phyloP scores from a whole-genome alignment of 2,113 vertebrate genomes.

The Empidonax alnorum region DNA sequence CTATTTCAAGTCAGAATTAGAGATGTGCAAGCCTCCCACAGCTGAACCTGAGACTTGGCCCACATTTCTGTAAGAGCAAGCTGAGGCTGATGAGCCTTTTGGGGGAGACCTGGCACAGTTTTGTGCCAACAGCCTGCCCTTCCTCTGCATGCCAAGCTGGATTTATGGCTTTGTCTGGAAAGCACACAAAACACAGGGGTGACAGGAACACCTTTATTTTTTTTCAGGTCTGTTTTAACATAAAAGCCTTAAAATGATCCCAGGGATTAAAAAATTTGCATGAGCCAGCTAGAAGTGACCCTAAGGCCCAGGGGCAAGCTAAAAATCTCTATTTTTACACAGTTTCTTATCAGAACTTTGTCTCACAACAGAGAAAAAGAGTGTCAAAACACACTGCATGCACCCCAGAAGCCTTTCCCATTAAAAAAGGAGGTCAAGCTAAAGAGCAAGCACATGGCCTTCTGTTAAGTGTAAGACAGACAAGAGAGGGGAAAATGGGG shows the following conservation, averaged over 20 bases:
- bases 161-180: background rate
- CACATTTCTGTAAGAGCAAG: background rate
- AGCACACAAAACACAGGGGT: background rate
- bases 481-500: background rate
- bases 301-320: background rate
- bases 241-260: background rate
- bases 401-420: background rate
- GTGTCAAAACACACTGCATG: background rate
- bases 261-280: background rate
- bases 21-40: background rate
- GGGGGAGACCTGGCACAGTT: background rate
- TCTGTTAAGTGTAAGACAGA: background rate
- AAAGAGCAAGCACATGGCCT: background rate
- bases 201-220: background rate
- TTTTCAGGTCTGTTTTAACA: background rate
- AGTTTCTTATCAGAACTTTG: background rate
- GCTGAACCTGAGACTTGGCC: background rate
- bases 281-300: background rate
- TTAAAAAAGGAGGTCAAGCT: background rate
- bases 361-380: background rate
- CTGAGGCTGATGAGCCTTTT: background rate
- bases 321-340: background rate
- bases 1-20: slow-evolving; percentile 16
- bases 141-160: background rate
- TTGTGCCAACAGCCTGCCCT: background rate